Base-by-base conservation (phyloP, 2,113 vertebrate genomes). In the Nesoenas mayeri region DNA sequence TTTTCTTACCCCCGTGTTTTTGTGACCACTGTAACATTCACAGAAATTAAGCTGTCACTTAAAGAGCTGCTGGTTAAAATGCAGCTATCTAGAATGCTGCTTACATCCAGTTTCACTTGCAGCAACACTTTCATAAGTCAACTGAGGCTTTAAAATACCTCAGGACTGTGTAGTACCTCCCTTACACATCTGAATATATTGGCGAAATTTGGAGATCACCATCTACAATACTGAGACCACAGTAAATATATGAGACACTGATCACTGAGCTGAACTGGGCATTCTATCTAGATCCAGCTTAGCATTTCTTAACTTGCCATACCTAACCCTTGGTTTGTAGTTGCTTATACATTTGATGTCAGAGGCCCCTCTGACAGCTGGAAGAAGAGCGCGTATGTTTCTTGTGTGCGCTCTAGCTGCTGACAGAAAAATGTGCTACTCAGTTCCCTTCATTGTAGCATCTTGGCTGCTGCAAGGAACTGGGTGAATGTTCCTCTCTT, bases 361-460 rank as follows among this genome's bases (percentile, higher is more conserved):
- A 26, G 60, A 67, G 32, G 3, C 24, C 10, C 2, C 9, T 87
- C 16, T 74, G 38, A 38, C 21, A 84, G 28, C 17, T 82, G 40
- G 17, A 64, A 36, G 57, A 47, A 11, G 8, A 11, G 9, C 7
- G 18, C 19, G 6, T 62, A 1, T 0, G 0, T 92, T 83, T 71
- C 25, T 9, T 5, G 4, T 6, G 9, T 78, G n/a, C 83, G 62
- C 22, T 62, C 14, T 65, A 48, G 56, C 32, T 81, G 29, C n/a
- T 78, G 53, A 56, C 36, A 64, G 32, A 47, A 69, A 73, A 53
- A 18, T 17, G 8, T 32, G 17, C 29, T 58, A 1, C 3, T 9
- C 12, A 1, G 5, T 51, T 94, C 19, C 19, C 25, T 74, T 80
- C 7, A 2, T 44, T 90, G 42, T 38, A 42, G 10, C 5, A 1